Evolutionary conservation across 2,113 vertebrate genomes (phyloP), one percentile per base, ranked within the genome.

Genomic region (Monopterus albus): DNA sequence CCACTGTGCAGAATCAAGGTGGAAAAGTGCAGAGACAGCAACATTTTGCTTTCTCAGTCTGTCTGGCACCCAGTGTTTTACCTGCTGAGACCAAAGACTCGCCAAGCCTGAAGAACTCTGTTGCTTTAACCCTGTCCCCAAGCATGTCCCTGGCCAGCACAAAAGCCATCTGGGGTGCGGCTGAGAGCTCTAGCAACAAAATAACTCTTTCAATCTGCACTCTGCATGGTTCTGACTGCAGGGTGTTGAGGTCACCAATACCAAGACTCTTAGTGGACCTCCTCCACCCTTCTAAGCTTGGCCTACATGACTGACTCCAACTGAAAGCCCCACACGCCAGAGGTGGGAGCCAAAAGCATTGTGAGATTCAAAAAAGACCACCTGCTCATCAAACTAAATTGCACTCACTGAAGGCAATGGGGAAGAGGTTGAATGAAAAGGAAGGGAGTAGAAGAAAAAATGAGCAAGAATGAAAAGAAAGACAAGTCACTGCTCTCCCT

Each of bases 321-420:
- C 83, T 86, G 85, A 90, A 89, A 87, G 77, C 82, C 75, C 76
- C 72, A 64, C 86, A 86, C 83, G 67, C 78, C 83, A 86, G 78
- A 84, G 86, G 79, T 85, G 82, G 79, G 79, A 85, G 84, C 85
- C 86, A 85, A 68, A 86, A 79, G 73, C 72, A 78, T 83, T 79
- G 87, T 59, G 83, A 74, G 78, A 79, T 72, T 81, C 25, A 82
- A 84, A 84, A 86, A 82, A 84, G 88, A 89, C 89, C 91, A 92
- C 91, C 91, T 92, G 91, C 88, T 91, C 82, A 72, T 87, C 88
- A 85, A 88, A 91, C 82, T 91, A 88, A 91, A 91, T 90, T 92
- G 83, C 86, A 87, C 81, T 86, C 80, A 55, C 71, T 77, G 63
- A 82, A 80, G 56, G 78, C 74, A 73, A 69, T 31, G 39, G 51